Conservation (phyloP, 2,113 vertebrate species). For the Bettongia penicillata region DNA sequence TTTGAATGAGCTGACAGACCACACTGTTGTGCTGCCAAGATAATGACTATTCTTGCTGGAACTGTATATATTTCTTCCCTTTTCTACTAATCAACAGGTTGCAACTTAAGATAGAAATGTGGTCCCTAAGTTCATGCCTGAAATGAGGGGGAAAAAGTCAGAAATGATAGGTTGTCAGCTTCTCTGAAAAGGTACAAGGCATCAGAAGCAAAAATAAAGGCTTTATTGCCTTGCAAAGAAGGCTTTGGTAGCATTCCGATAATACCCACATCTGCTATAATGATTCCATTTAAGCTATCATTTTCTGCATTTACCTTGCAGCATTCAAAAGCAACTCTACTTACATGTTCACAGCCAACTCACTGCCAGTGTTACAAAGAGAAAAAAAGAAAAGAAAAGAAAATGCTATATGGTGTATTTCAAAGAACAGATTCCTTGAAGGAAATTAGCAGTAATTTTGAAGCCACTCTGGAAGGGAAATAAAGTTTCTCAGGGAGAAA, state of each 20-base stretch:
- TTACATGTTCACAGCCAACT: slow-evolving; percentile 79
- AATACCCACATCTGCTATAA: slow-evolving; percentile 85
- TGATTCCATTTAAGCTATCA: slow-evolving; percentile 88
- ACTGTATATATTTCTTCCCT: slow-evolving; percentile 66
- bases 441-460: slow-evolving; percentile 84
- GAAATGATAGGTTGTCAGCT: slow-evolving; percentile 85
- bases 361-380: slow-evolving; percentile 71
- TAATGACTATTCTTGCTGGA: slow-evolving; percentile 61
- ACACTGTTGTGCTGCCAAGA: slow-evolving; percentile 32
- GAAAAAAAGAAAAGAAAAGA: slow-evolving; percentile 52
- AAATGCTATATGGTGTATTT: slow-evolving; percentile 72
- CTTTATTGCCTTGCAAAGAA: slow-evolving; percentile 77
- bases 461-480: slow-evolving; percentile 75
- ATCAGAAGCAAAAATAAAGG: slow-evolving; percentile 82
- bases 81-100: slow-evolving; percentile 73
- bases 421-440: slow-evolving; percentile 78
- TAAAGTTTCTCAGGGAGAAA: slow-evolving; percentile 68
- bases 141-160: slow-evolving; percentile 77
- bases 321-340: slow-evolving; percentile 84
- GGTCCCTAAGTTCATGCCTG: slow-evolving; percentile 70
- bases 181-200: slow-evolving; percentile 78
- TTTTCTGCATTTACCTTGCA: slow-evolving; percentile 85
- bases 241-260: slow-evolving; percentile 82
- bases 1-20: slow-evolving; percentile 54
- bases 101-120: slow-evolving; percentile 72